These are phyloP conservation scores for Mormoops blainvillei DNA, from an alignment of 2,113 vertebrate genomes.

Conservation along the genomic window DNA sequence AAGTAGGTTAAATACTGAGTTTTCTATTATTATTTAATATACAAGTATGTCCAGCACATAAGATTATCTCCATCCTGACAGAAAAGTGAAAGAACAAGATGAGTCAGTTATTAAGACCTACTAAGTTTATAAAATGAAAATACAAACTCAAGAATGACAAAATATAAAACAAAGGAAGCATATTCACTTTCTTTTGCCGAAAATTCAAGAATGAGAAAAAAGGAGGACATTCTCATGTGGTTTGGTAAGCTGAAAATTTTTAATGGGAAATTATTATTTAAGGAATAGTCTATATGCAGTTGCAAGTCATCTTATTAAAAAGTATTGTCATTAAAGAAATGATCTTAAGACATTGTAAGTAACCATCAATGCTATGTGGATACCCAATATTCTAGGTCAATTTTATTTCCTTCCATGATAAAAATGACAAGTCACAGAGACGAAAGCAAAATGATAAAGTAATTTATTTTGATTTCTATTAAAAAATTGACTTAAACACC, in stretches of 20 bases:
- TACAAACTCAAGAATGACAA: slow-evolving; percentile 12
- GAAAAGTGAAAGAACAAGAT: not conserved
- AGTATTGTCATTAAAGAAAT: slow-evolving; percentile 14
- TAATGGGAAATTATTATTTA: not conserved
- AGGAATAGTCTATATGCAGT: not conserved
- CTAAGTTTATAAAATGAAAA: not conserved
- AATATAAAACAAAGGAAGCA: not conserved
- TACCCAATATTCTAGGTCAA: not conserved
- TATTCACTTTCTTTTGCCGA: not conserved
- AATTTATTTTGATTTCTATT: not conserved
- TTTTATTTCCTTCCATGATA: slow-evolving; percentile 17
- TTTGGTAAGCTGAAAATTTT: slow-evolving; percentile 6
- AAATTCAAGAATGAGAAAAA: not conserved
- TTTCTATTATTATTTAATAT: not conserved
- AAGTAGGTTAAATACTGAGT: not conserved
- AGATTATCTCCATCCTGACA: not conserved
- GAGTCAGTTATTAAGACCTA: slow-evolving; percentile 9
- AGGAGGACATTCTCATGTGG: not conserved
- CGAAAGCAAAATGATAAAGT: not conserved
- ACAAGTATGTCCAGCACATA: not conserved
- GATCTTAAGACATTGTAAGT: not conserved
- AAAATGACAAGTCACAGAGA: not conserved
- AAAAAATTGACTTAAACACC: not conserved
- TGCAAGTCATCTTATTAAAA: not conserved
- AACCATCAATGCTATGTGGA: not conserved